Percentiles rank a stretch among this genome's conserved stretches.
Conservation (phyloP, 2,113 vertebrate species). For the Gnathonemus echidnorhynchus region DNA sequence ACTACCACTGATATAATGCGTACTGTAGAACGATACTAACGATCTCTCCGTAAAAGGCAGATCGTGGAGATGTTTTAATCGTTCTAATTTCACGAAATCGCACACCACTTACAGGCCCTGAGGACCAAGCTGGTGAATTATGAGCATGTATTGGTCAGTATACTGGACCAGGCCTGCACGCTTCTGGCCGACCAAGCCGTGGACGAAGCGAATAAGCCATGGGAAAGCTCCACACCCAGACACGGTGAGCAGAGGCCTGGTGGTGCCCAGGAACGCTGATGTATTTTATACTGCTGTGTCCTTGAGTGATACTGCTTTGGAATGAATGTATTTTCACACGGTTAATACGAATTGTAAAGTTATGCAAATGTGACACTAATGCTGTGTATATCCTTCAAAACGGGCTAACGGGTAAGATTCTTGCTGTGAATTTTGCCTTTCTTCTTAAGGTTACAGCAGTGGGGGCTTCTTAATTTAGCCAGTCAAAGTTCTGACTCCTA, state of each 20-base stretch:
- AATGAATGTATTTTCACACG: background rate
- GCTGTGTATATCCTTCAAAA: background rate
- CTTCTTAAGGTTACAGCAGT: background rate
- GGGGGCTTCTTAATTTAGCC: background rate
- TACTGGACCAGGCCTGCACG: conserved; percentile 65
- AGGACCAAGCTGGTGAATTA: conserved; percentile 65
- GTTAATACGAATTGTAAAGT: background rate
- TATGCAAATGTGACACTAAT: background rate
- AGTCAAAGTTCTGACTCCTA: background rate
- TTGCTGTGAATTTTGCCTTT: background rate
- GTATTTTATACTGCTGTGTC: background rate
- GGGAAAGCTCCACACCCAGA: conserved; percentile 59
- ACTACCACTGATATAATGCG: background rate
- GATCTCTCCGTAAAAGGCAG: background rate
- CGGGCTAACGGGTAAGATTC: background rate
- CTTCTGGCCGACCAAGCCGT: conserved; percentile 70
- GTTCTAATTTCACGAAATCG: background rate
- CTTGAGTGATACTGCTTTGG: background rate
- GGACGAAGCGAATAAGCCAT: conserved; percentile 67
- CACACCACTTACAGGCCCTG: conserved; percentile 53
- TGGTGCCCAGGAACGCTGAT: background rate
- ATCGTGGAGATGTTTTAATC: background rate
- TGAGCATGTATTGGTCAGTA: conserved; percentile 55
- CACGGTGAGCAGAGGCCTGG: conserved; percentile 51
- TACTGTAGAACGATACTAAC: background rate